A percentile compares a stretch with the other conserved stretches of the same genome.
These are phyloP conservation scores for Acromyrmex echinatior DNA, from an alignment of 1,140 invertebrate genomes.

Conservation along the genomic window DNA sequence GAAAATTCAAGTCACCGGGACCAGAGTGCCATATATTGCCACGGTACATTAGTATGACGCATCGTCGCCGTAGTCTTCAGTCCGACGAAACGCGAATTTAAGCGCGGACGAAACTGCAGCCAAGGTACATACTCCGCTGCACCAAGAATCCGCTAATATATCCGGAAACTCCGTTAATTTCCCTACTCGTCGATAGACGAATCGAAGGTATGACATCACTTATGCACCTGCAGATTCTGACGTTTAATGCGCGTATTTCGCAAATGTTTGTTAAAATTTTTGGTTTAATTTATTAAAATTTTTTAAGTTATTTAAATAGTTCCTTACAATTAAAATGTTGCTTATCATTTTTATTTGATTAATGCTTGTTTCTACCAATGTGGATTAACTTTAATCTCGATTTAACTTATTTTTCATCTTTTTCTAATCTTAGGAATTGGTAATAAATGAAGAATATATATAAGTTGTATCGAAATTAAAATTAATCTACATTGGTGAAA, in stretches of 20 bases:
- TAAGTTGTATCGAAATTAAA: too few relatives aligned
- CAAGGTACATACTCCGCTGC: conserved; percentile 74
- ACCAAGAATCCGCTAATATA: conserved; percentile 66
- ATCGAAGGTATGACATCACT: conserved; percentile 4
- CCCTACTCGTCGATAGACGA: neutral
- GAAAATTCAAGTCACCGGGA: conserved; percentile 67
- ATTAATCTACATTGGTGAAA: too few relatives aligned
- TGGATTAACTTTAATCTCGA: too few relatives aligned
- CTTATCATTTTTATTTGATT: neutral
- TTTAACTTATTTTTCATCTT: too few relatives aligned
- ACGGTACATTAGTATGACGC: conserved; percentile 81
- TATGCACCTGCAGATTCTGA: neutral
- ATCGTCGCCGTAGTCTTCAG: conserved; percentile 72
- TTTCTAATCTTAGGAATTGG: too few relatives aligned
- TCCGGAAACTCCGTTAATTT: conserved; percentile 63
- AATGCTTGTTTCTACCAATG: too few relatives aligned
- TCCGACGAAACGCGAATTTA: conserved; percentile 68
- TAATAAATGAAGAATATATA: too few relatives aligned
- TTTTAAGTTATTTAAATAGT: neutral
- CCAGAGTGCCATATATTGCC: conserved; percentile 80
- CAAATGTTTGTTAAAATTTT: neutral
- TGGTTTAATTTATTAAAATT: neutral
- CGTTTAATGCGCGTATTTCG: neutral
- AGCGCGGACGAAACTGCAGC: conserved; percentile 65
- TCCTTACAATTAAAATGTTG: neutral